phyloP scores from a whole-genome alignment of 2,797 vertebrate species.

The Macropus fuliginosus region DNA sequence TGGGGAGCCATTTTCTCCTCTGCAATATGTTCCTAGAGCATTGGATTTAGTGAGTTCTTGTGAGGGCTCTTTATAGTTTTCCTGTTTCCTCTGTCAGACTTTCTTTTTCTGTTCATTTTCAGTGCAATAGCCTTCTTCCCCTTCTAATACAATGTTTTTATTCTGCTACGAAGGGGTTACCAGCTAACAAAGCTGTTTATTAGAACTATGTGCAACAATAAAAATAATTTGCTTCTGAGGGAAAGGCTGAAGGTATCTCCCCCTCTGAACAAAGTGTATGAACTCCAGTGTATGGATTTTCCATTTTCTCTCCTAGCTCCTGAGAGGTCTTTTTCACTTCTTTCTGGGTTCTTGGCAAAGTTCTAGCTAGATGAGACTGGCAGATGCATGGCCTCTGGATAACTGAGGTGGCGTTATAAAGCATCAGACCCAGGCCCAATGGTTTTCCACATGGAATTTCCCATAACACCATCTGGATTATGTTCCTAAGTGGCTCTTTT shows the following conservation, averaged over 20 bases:
- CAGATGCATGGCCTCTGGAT: not conserved
- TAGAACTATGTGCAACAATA: not conserved
- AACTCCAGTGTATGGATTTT: not conserved
- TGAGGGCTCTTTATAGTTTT: not conserved
- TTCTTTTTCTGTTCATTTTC: not conserved
- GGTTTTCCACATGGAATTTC: not conserved
- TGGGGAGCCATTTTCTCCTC: not conserved
- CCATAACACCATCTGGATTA: not conserved
- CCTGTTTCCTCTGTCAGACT: not conserved
- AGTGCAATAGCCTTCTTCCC: not conserved
- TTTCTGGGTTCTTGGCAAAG: not conserved
- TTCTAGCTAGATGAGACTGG: not conserved
- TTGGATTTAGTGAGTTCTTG: not conserved
- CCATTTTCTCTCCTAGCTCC: not conserved
- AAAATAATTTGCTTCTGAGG: not conserved
- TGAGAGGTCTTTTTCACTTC: not conserved
- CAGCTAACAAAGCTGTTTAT: not conserved
- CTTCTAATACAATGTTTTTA: not conserved
- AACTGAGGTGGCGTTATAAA: not conserved
- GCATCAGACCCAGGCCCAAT: not conserved
- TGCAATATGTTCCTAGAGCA: not conserved
- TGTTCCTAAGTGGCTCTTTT: not conserved
- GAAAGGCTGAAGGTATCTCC: not conserved
- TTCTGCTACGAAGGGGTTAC: not conserved
- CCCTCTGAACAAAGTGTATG: not conserved